These are phyloP conservation scores for Mormyrus proboscirostris DNA, from an alignment of 2,797 vertebrate genomes.

Conservation along the genomic window DNA sequence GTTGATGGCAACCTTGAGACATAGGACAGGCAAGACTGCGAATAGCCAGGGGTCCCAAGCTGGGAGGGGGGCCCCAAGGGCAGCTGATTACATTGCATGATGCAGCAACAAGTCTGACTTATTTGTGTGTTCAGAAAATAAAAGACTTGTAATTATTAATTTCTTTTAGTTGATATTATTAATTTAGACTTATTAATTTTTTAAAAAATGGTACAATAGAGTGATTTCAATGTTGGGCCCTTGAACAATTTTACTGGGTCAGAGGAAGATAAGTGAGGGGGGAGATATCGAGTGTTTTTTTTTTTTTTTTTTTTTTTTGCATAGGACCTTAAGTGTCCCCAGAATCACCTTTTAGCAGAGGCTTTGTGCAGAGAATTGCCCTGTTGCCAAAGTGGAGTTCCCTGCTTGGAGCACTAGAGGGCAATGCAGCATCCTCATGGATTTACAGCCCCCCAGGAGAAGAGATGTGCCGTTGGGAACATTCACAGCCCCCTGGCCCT, in stretches of 20 bases:
- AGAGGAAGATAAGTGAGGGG: not conserved
- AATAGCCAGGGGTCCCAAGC: not conserved
- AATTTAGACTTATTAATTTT: not conserved
- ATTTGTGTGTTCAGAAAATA: not conserved
- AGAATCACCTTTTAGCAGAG: not conserved
- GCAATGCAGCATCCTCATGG: not conserved
- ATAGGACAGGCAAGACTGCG: not conserved
- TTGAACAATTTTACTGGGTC: not conserved
- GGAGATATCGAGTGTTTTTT: not conserved
- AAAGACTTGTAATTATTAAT: not conserved
- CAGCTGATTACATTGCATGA: not conserved
- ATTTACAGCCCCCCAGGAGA: not conserved
- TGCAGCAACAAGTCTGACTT: not conserved
- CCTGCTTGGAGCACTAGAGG: not conserved
- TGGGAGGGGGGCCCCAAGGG: not conserved
- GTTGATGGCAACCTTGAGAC: not conserved
- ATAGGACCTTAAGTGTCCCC: not conserved
- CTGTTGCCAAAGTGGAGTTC: not conserved
- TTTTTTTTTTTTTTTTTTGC: not conserved
- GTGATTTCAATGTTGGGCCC: not conserved
- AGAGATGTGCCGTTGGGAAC: not conserved
- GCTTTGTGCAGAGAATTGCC: not conserved
- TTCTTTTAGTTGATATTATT: not conserved
- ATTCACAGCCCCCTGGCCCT: not conserved
- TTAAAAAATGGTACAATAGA: not conserved